Evolutionary conservation across 64 coral and sea anemone genomes (phyloP), one percentile per base, ranked within the genome.

Genomic region (Montipora foliosa): DNA sequence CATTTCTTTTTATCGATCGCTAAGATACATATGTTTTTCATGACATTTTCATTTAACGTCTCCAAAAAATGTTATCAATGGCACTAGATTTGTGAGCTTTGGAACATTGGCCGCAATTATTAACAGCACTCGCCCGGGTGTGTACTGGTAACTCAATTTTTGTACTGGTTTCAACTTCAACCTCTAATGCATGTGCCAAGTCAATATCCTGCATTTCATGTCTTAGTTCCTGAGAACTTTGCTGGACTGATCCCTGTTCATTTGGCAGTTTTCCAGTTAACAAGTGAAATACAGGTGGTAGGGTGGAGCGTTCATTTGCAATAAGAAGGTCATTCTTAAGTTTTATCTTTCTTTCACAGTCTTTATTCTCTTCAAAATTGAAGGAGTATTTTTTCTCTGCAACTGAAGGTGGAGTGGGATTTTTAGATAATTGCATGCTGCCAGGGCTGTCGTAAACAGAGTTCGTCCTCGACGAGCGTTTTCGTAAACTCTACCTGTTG

Each of bases 1-100:
- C 25, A 25, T 25, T 25, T 25, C 25, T 25, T 25, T 25, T 25
- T 25, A 25, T 25, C 25, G 25, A 25, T 25, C 25, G 25, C 25
- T 25, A 25, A 25, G 25, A 25, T 25, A 25, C 1, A 1, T 1
- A 25, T 25, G 0, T 25, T 25, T 25, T 25, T 25, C 0, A 25
- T 25, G 25, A 1, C 25, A 25, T 25, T 25, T 25, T 25, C 25
- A 25, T 25, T 25, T 25, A 25, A 25, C 25, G 25, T 25, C 25
- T 25, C 25, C 25, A 1, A 25, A 25, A 25, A 21, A 87, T 79
- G 61, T 61, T 58, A 92, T 80, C 62, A 76, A 48, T 88, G 87
- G 47, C 47, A 88, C 70, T 88, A 88, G 87, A 88, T 75, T 88
- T 88, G 64, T 49, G 87, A 74, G 12, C 87, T 20, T 79, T 79